Evolutionary conservation across 2,888 invertebrate genomes (phyloP).

Genomic region (Empis livida): DNA sequence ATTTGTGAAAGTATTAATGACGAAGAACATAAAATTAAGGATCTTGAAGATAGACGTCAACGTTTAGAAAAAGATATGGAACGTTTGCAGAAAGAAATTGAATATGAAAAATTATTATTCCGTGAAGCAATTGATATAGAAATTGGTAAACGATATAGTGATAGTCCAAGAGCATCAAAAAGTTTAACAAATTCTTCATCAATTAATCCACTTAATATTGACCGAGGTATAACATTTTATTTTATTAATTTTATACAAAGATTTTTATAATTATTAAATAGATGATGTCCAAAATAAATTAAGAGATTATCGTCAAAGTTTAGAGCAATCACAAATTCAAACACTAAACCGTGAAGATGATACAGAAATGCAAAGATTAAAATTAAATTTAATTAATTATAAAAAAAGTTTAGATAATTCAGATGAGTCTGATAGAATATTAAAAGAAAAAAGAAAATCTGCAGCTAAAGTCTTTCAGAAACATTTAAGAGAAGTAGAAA

Average conservation of each 20-base stretch:
- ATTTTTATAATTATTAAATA: not conserved
- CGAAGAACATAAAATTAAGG: constrained; percentile 7
- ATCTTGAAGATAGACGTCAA: constrained; percentile 6
- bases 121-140: constrained; percentile 8
- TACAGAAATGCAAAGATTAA: constrained; percentile 7
- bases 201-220: constrained; percentile 7
- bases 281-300: constrained; percentile 6
- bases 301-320: constrained; percentile 4
- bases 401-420: constrained; percentile 5
- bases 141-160: not conserved
- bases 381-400: constrained; percentile 7
- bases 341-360: constrained; percentile 1
- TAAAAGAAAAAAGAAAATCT: constrained; percentile 7
- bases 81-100: constrained; percentile 8
- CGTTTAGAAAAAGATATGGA: constrained; percentile 9
- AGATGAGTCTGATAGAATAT: constrained; percentile 1
- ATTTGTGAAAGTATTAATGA: constrained; percentile 7
- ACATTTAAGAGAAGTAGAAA: constrained; percentile 9
- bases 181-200: not conserved
- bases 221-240: constrained; percentile 2
- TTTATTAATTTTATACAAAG: not conserved
- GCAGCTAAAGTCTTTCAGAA: constrained; percentile 11
- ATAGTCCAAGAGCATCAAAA: no score
- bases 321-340: constrained; percentile 4
- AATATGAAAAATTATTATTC: constrained; percentile 8